Percentiles rank a stretch among this genome's conserved stretches.
Evolutionary conservation across 1,140 invertebrate species (phyloP).

Genomic region (Mycetomoellerius zeteki): DNA sequence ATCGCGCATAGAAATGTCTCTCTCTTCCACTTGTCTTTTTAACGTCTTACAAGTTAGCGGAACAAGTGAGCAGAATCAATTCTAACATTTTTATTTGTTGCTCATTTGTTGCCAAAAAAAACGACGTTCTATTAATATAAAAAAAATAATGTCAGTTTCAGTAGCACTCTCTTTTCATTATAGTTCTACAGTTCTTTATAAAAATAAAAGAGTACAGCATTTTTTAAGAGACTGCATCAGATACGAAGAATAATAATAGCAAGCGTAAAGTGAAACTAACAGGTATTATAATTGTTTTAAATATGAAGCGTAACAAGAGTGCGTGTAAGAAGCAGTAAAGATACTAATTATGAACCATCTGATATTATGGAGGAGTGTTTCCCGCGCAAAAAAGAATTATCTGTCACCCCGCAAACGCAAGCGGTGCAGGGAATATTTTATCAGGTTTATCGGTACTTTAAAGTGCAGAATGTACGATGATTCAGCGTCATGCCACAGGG

Average conservation of each 20-base stretch:
- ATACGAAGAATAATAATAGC: neutral
- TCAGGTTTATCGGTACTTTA: neutral
- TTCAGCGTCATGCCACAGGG: conserved; percentile 39
- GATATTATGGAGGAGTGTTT: neutral
- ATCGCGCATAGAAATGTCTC: conserved; percentile 3
- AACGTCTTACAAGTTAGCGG: too few relatives aligned
- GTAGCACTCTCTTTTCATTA: too few relatives aligned
- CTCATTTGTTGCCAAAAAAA: too few relatives aligned
- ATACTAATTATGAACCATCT: neutral
- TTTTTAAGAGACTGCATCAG: neutral
- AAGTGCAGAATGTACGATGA: conserved; percentile 28
- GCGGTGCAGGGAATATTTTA: conserved; percentile 24
- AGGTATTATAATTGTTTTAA: neutral
- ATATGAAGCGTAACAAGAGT: neutral
- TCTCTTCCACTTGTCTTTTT: too few relatives aligned
- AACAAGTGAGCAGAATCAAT: too few relatives aligned
- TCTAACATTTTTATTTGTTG: too few relatives aligned
- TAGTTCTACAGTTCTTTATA: too few relatives aligned
- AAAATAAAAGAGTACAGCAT: too few relatives aligned
- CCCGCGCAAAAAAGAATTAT: neutral
- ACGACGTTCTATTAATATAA: too few relatives aligned
- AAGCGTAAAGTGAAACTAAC: neutral
- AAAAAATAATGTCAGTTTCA: too few relatives aligned
- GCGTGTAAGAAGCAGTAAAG: neutral
- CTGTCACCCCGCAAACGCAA: neutral